Base-by-base conservation (phyloP, 2,113 vertebrate genomes). In the Microtus ochrogaster region DNA sequence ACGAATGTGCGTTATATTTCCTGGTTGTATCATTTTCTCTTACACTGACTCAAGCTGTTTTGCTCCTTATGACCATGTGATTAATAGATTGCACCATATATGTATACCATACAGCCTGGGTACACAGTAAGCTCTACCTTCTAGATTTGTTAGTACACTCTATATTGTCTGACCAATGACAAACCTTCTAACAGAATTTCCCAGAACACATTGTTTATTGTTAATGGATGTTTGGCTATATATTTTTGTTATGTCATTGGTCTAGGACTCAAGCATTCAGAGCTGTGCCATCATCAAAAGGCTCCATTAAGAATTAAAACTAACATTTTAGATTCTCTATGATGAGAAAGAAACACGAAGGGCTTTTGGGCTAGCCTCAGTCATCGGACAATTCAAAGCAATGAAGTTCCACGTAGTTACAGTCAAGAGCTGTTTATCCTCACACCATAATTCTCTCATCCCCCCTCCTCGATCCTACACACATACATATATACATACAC, bases 301-400 rank as follows among this genome's bases (percentile, higher is more conserved):
- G 49, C 36, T 92, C 72, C 52, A 39, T 36, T 83, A 7, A 4
- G 30, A 89, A 93, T 5, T 8, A 63, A 86, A 91, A n/a, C 16
- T 24, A 49, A 66, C 52, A 84, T 68, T 96, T 89, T 73, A 82
- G 65, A 89, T 89, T 28, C 91, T 55, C 52, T 24, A 5, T 33
- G 61, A 85, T 66, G 86, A 44, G 81, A 92, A 77, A 77, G 84
- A 85, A 77, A 41, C 72, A 68, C 0, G 12, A 47, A 81, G 21
- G 33, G 24, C 55, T 93, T 94, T 95, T 28, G 44, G 33, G 61
- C 58, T 83, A 86, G 41, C n/a, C 41, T 21, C 39, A 77, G 49
- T 58, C 44, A 83, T 33, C 55, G n/a, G 92, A 77, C 87, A 87
- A 88, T 73, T 85, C 76, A 87, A 68, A 92, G 55, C 47, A n/a